phyloP scores from a whole-genome alignment of 1,140 invertebrate species.

The Ylistrum balloti region DNA sequence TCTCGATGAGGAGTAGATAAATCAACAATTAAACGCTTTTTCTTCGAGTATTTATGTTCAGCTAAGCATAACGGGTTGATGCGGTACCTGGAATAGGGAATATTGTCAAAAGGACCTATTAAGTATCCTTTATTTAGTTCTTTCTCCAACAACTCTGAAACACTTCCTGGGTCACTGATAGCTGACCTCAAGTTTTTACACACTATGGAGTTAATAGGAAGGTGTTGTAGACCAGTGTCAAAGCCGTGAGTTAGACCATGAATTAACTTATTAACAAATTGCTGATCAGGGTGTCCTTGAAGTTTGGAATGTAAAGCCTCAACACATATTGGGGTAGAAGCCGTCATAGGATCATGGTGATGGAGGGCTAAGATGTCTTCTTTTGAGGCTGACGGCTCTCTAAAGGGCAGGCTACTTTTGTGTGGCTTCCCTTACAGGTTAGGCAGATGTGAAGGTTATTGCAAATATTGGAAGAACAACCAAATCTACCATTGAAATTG shows the following conservation, averaged over 20 bases:
- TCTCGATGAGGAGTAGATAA: conserved; percentile 46
- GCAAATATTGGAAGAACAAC: neutral
- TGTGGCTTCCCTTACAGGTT: neutral
- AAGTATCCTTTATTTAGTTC: conserved; percentile 58
- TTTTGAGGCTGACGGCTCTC: too few relatives aligned
- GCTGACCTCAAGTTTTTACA: conserved; percentile 52
- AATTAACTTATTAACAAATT: conserved; percentile 12
- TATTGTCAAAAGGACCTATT: conserved; percentile 50
- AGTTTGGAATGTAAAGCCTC: conserved; percentile 51
- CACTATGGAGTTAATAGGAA: conserved; percentile 24
- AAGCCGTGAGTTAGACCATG: conserved; percentile 43
- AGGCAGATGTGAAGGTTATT: neutral
- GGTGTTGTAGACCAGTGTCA: conserved; percentile 46
- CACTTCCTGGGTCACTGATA: conserved; percentile 45
- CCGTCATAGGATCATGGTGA: neutral
- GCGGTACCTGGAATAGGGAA: too few relatives aligned
- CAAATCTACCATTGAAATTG: conserved; percentile 12
- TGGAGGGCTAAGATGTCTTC: too few relatives aligned
- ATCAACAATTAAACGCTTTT: too few relatives aligned
- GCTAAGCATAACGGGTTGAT: too few relatives aligned
- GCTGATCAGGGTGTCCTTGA: too few relatives aligned
- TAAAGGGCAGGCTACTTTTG: neutral
- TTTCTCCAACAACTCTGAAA: too few relatives aligned
- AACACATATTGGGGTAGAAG: neutral
- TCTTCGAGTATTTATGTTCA: too few relatives aligned